Conservation (phyloP, 1,140 invertebrate genomes). For the Philopotamus ludificatus region DNA sequence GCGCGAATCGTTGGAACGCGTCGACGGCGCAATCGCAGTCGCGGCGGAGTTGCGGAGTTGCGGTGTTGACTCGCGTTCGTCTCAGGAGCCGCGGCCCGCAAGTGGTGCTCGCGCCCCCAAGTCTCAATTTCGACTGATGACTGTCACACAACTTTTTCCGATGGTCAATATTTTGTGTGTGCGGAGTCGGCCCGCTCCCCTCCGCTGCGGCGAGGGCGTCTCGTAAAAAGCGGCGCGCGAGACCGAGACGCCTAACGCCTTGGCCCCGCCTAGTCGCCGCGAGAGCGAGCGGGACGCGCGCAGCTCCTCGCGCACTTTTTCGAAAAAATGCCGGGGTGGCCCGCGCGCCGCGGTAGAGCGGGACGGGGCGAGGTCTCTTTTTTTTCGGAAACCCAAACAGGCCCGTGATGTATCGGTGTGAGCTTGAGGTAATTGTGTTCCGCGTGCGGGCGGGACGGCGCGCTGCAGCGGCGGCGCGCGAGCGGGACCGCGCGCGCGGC, state of each 20-base stretch:
- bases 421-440: conserved; percentile 40
- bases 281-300: conserved; percentile 54
- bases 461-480: conserved; percentile 16
- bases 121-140: conserved; percentile 58
- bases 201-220: conserved; percentile 51
- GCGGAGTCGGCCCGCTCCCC: conserved; percentile 52
- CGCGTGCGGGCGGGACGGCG: conserved; percentile 26
- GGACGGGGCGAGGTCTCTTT: conserved; percentile 47
- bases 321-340: conserved; percentile 52
- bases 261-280: conserved; percentile 35
- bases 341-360: conserved; percentile 47
- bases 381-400: conserved; percentile 31
- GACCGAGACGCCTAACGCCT: conserved; percentile 53
- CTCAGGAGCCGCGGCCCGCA: conserved; percentile 42
- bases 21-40: conserved; percentile 47
- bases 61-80: not conserved
- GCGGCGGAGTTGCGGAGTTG: conserved; percentile 30
- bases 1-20: conserved; percentile 48
- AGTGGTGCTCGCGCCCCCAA: conserved; percentile 51
- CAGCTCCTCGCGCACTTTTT: conserved; percentile 55
- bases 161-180: conserved; percentile 60
- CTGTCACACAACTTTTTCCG: conserved; percentile 59
- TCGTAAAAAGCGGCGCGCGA: conserved; percentile 55
- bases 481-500: not conserved
- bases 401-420: conserved; percentile 40